A percentile compares a stretch with the other conserved stretches of the same genome.
These are phyloP conservation scores for Polyploca ridens DNA, from an alignment of 2,888 invertebrate genomes.

Conservation along the genomic window DNA sequence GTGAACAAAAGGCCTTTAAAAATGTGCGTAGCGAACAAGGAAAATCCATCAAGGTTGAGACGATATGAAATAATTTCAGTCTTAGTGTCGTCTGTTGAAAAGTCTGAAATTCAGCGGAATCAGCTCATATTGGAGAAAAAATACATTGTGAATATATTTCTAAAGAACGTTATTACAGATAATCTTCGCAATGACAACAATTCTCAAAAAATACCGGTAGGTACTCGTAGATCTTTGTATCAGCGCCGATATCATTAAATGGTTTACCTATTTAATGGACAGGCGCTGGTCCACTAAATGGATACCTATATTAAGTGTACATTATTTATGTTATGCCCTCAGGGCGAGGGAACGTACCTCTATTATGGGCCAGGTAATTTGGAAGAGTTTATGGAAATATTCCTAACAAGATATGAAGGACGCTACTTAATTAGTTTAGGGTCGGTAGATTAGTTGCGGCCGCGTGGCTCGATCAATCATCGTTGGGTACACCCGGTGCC, in stretches of 20 bases:
- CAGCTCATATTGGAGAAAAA: not conserved
- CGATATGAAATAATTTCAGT: constrained; percentile 4
- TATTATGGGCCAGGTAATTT: constrained; percentile 4
- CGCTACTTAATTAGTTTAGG: constrained; percentile 9
- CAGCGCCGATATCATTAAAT: not conserved
- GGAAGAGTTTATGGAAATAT: constrained; percentile 10
- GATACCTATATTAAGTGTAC: not conserved
- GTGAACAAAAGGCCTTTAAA: not conserved
- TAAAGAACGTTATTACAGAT: not conserved
- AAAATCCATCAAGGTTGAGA: constrained; percentile 8
- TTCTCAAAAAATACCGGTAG: not conserved
- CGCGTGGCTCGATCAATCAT: constrained; percentile 11
- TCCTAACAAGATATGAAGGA: constrained; percentile 3
- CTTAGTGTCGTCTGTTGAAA: not conserved
- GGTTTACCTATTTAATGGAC: constrained; percentile 1
- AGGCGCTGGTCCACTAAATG: not conserved
- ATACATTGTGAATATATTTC: not conserved
- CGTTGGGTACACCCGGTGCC: constrained; percentile 5
- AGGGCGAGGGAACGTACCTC: constrained; percentile 5
- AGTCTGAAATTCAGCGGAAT: not conserved
- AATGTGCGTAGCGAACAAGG: constrained; percentile 4
- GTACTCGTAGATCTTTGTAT: not conserved
- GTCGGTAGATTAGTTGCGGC: constrained; percentile 10
- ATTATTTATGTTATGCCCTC: not conserved
- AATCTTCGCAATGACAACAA: not conserved